Percentiles rank a stretch among this genome's conserved stretches.
phyloP scores from a whole-genome alignment of 1,140 invertebrate genomes.

The Lucilia cuprina region DNA sequence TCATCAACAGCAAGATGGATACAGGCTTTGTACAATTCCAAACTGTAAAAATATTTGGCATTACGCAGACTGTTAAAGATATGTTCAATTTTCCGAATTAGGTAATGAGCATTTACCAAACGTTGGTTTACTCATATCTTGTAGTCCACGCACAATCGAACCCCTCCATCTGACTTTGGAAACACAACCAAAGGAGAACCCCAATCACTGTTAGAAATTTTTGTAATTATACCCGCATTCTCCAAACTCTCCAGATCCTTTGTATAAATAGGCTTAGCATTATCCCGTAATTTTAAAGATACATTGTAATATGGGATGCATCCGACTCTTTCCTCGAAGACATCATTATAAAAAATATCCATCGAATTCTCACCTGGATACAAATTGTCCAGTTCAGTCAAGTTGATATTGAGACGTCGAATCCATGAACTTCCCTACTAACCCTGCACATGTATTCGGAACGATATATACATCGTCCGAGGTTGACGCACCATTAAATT shows the following conservation, averaged over 20 bases:
- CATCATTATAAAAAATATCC: neutral
- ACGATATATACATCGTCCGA: neutral
- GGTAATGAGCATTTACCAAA: slow-evolving; percentile 55
- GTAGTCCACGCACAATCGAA: slow-evolving; percentile 64
- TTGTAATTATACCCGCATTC: slow-evolving; percentile 39
- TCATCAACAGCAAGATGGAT: slow-evolving; percentile 56
- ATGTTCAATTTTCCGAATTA: slow-evolving; percentile 63
- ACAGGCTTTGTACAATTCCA: slow-evolving; percentile 61
- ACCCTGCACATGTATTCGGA: neutral
- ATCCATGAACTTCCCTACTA: too few species aligned
- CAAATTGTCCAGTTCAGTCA: neutral
- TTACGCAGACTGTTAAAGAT: slow-evolving; percentile 52
- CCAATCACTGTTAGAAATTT: slow-evolving; percentile 47
- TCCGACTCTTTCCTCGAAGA: too few species aligned
- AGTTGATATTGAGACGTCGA: neutral
- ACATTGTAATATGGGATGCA: too few species aligned
- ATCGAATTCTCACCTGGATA: neutral
- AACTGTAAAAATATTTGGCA: slow-evolving; percentile 42
- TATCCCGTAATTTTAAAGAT: too few species aligned
- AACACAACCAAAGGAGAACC: slow-evolving; percentile 64
- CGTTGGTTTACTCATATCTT: slow-evolving; percentile 54
- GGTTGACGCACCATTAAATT: neutral
- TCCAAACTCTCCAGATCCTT: neutral
- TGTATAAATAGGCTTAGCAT: too few species aligned
- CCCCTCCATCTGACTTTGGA: slow-evolving; percentile 59